Percentiles rank a stretch among this genome's conserved stretches.
Evolutionary conservation across 2,797 vertebrate genomes (phyloP).

Genomic region (Sciurus vulgaris): DNA sequence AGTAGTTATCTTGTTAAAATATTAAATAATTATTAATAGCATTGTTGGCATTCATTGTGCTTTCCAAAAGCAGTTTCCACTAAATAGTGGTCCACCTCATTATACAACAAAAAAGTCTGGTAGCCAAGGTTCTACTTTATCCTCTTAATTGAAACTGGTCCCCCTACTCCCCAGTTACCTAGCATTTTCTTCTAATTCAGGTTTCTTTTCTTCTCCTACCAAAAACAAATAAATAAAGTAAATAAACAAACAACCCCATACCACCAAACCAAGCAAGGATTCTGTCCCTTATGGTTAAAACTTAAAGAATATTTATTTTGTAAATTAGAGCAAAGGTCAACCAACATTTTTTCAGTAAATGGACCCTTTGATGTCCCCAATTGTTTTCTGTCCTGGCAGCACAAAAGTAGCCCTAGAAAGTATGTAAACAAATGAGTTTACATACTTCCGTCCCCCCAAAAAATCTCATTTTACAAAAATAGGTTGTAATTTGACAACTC

Average conservation of each 20-base stretch:
- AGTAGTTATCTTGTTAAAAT: neutral
- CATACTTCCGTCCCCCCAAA: neutral
- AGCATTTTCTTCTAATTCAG: neutral
- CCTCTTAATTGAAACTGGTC: neutral
- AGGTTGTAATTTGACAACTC: neutral
- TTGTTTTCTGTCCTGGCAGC: neutral
- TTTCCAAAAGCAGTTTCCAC: neutral
- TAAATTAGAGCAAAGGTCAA: neutral
- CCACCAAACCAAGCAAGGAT: neutral
- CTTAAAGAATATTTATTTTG: neutral
- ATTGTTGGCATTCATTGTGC: neutral
- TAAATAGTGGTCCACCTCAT: neutral
- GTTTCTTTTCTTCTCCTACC: neutral
- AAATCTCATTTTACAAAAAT: neutral
- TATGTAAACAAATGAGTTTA: neutral
- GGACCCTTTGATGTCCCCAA: neutral
- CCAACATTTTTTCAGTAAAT: neutral
- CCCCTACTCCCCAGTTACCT: neutral
- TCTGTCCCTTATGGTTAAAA: neutral
- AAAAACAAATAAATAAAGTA: neutral
- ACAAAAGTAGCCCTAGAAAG: neutral
- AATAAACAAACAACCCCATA: neutral
- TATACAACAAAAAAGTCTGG: neutral
- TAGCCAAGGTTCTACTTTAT: neutral
- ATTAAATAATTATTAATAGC: neutral